Base-by-base conservation (phyloP, 2,888 invertebrate genomes). In the Zelleria hepariella region DNA sequence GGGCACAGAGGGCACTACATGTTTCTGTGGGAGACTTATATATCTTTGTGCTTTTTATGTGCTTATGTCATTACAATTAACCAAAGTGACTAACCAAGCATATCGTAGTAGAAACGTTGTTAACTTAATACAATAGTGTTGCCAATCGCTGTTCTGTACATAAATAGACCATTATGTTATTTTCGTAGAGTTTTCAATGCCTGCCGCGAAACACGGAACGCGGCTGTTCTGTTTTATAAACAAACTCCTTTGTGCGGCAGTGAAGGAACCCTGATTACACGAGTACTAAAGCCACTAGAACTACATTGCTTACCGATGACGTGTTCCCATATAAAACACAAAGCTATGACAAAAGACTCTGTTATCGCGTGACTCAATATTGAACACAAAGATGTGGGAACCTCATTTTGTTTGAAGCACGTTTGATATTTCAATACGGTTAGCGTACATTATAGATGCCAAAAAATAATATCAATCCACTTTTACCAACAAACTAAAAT, bases 201-300 rank as follows among this genome's bases (percentile, higher is more conserved):
- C 66, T 71, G 72, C 71, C 72, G 73, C 74, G 69, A 73, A 74
- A 74, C 71, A 73, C 74, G 78, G 71, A 75, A 74, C 71, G 72
- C 66, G 66, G 68, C 70, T 84, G 82, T 86, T 86, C 69, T 85
- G 82, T 86, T 87, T 85, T 82, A 81, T 82, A 86, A 87, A 86
- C 85, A 86, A 70, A 64, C 71, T 70, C 82, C 83, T 82, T 84
- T 85, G 82, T 85, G 72, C 67, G 62, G 70, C 70, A 42, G 23
- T n/a, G 32, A 55, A 55, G 32, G 55, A 32, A 32, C 32, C 55
- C 55, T 55, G 26, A 54, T 24, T 54, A 26, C 32, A 55, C 27
- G 51, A 24, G 32, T 32, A 55, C 18, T 55, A 26, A 27, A 21
- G 53, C 42, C 4, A 57, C 25, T 48, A n/a, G 23, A 57, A 48